Percentiles rank a stretch among this genome's conserved stretches.
Evolutionary conservation across 2,888 invertebrate genomes (phyloP).

Genomic region (Blastobasis adustella): DNA sequence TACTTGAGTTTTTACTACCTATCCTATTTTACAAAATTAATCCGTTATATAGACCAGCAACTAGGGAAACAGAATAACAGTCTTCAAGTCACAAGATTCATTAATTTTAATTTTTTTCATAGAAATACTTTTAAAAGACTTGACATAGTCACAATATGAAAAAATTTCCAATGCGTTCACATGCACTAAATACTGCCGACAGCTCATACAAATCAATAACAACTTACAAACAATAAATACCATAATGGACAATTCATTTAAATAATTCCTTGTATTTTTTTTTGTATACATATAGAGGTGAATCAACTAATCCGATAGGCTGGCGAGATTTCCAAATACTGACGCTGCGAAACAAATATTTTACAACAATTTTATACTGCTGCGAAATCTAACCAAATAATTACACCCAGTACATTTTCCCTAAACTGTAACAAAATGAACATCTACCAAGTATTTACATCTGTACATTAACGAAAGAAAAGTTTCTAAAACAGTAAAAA

Average conservation of each 20-base stretch:
- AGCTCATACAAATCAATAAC: conserved; percentile 62
- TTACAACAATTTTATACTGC: background rate
- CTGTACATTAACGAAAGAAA: conserved; percentile 73
- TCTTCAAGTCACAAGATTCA: conserved; percentile 55
- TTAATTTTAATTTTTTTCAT: conserved; percentile 59
- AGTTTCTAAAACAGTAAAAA: conserved; percentile 59
- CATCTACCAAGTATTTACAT: conserved; percentile 65
- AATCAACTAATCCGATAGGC: conserved; percentile 32
- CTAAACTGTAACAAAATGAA: conserved; percentile 51
- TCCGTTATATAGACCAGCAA: conserved; percentile 20
- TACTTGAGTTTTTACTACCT: too few relatives aligned
- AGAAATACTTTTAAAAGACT: conserved; percentile 73
- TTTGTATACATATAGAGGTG: conserved; percentile 33
- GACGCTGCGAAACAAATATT: too few relatives aligned
- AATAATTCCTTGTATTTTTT: conserved; percentile 44
- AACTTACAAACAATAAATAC: conserved; percentile 69
- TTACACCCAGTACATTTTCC: conserved; percentile 17
- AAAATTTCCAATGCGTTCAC: conserved; percentile 59
- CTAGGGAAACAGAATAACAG: too few relatives aligned
- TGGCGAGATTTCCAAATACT: conserved; percentile 8
- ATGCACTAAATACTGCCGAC: conserved; percentile 62
- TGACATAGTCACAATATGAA: conserved; percentile 70
- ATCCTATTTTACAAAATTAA: conserved; percentile 32
- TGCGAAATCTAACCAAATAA: conserved; percentile 6
- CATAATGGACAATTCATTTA: conserved; percentile 65